These are phyloP conservation scores for Picus viridis DNA, from an alignment of 2,797 vertebrate species.

Conservation along the genomic window DNA sequence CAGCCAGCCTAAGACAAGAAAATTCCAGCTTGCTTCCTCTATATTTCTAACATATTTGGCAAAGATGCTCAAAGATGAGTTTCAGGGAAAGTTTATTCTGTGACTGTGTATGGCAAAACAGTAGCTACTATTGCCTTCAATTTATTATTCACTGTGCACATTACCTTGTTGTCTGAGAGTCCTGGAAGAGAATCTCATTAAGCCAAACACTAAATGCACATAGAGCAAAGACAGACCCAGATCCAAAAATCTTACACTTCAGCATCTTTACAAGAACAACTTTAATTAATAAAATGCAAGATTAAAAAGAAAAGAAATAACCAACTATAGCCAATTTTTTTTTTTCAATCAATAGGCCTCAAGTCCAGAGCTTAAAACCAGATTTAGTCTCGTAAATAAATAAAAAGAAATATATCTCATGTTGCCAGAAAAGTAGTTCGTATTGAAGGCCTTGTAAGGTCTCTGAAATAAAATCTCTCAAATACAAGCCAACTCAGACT, in stretches of 20 bases:
- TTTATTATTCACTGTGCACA: background rate
- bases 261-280: background rate
- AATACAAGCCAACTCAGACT: background rate
- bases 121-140: background rate
- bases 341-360: background rate
- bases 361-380: constrained; percentile 1
- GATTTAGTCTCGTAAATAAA: background rate
- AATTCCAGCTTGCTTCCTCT: background rate
- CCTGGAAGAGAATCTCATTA: background rate
- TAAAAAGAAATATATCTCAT: background rate
- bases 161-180: background rate
- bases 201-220: background rate
- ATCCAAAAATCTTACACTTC: background rate
- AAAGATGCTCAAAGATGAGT: background rate
- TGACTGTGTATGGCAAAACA: background rate
- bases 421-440: background rate
- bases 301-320: background rate
- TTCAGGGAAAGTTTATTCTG: background rate
- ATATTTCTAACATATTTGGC: background rate
- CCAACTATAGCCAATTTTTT: background rate
- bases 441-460: background rate
- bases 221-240: background rate
- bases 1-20: background rate
- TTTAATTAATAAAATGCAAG: background rate
- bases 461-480: background rate